Conservation (phyloP, 2,113 vertebrate genomes). For the Chloroceryle aenea region DNA sequence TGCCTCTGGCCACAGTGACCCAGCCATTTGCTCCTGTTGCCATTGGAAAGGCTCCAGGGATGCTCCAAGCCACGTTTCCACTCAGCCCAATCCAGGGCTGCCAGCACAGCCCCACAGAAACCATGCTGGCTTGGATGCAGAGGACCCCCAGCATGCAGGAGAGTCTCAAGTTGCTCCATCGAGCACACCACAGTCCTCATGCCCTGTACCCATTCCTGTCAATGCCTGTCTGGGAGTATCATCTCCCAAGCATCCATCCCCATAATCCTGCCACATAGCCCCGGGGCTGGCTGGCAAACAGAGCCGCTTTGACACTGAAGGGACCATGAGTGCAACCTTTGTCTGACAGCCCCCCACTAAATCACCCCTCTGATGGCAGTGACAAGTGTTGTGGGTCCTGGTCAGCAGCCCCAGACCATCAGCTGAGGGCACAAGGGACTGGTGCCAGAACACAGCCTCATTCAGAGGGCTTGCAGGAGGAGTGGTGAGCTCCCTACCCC, state of each 20-base stretch:
- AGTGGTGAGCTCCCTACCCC: fast-evolving
- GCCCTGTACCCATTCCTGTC: fast-evolving
- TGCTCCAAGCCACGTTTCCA: neutral
- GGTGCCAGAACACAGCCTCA: neutral
- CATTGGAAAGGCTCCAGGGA: neutral
- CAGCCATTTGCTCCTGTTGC: neutral
- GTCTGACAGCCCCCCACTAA: neutral
- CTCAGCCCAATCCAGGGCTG: neutral
- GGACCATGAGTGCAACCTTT: neutral
- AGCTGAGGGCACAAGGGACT: fast-evolving
- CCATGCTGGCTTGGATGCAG: neutral
- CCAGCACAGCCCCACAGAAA: fast-evolving
- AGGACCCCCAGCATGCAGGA: fast-evolving
- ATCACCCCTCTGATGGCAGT: neutral
- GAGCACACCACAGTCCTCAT: neutral
- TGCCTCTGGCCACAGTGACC: neutral
- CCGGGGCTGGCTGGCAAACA: fast-evolving
- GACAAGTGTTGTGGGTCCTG: neutral
- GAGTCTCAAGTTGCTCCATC: neutral
- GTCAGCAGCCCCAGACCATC: neutral
- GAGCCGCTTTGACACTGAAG: neutral
- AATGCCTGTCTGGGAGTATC: fast-evolving
- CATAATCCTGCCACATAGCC: fast-evolving
- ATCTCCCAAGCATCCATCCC: neutral
- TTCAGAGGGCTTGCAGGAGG: neutral